Evolutionary conservation across 1,140 invertebrate species (phyloP).

Genomic region (Argopecten irradians): DNA sequence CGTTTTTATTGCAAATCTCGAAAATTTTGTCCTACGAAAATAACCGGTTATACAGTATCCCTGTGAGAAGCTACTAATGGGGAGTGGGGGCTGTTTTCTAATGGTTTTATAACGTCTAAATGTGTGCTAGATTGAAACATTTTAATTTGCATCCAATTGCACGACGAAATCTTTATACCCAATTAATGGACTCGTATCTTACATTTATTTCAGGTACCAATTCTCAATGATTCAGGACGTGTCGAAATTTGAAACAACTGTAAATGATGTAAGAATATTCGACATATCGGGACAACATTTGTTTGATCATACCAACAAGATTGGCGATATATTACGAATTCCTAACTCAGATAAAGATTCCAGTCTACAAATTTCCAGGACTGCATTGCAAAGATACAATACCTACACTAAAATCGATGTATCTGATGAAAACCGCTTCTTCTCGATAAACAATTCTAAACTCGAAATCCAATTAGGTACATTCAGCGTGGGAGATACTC

Average conservation of each 20-base stretch:
- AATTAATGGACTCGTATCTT: too few species aligned
- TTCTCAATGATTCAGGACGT: background rate
- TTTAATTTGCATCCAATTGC: too few species aligned
- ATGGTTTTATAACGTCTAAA: too few species aligned
- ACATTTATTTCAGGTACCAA: background rate
- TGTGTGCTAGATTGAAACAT: too few species aligned
- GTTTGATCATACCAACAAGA: background rate
- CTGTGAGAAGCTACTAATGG: too few species aligned
- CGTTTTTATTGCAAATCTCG: too few species aligned
- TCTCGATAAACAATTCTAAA: background rate
- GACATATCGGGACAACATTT: background rate
- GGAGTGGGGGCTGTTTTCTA: too few species aligned
- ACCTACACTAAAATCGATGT: background rate
- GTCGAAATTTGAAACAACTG: background rate
- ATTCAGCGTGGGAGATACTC: background rate
- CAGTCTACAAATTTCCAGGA: background rate
- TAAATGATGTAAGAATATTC: background rate
- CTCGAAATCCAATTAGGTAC: background rate
- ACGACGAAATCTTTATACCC: too few species aligned
- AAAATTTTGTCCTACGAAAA: too few species aligned
- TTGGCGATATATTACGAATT: background rate
- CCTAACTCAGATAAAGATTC: background rate
- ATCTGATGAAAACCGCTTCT: background rate
- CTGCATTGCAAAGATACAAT: background rate
- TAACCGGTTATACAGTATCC: too few species aligned